These are phyloP conservation scores for Enteromius paludinosus DNA, from an alignment of 2,797 vertebrate genomes.

Conservation along the genomic window DNA sequence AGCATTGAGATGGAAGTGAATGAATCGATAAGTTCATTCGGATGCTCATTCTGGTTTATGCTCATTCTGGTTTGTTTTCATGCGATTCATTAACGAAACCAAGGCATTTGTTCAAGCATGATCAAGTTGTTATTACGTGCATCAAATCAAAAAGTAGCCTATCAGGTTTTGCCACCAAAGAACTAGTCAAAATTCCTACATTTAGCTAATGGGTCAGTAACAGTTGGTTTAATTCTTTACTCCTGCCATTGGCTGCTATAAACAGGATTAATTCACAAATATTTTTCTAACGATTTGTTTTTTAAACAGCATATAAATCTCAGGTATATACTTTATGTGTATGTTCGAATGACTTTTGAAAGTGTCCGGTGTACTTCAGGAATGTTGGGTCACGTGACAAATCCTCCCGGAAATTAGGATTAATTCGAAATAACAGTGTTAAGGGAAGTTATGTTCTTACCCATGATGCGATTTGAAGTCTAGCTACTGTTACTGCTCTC, in stretches of 20 bases:
- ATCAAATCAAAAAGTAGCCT: background rate
- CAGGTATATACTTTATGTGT: background rate
- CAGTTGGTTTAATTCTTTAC: background rate
- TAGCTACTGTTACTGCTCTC: no score
- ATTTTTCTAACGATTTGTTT: background rate
- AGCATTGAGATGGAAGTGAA: background rate
- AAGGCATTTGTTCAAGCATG: background rate
- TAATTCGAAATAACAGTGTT: background rate
- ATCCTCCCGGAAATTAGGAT: background rate
- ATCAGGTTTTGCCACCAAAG: background rate
- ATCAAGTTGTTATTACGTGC: background rate
- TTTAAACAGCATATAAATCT: background rate
- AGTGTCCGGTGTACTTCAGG: background rate
- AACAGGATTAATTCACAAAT: background rate
- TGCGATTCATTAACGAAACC: background rate
- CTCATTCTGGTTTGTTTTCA: background rate
- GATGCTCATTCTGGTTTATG: background rate
- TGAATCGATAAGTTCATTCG: background rate
- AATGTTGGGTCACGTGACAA: background rate
- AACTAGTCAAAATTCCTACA: background rate
- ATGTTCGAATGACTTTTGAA: background rate
- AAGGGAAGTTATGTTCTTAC: background rate
- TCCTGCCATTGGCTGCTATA: background rate
- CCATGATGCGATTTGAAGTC: background rate
- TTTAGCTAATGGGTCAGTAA: background rate